These are phyloP conservation scores for Chrysolina americana DNA, from an alignment of 2,888 invertebrate genomes.

Conservation along the genomic window DNA sequence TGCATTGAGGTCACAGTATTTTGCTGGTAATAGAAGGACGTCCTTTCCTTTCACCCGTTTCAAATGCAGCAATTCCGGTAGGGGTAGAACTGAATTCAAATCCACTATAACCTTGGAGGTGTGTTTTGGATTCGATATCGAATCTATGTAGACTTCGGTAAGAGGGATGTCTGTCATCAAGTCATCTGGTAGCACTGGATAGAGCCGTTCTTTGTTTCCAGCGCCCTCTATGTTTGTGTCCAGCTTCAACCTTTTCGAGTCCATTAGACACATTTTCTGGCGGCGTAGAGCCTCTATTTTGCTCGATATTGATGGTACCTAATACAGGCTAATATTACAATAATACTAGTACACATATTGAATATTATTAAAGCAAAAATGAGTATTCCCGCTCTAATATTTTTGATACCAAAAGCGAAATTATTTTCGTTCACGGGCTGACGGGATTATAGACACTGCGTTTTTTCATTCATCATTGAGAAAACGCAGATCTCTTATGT, in stretches of 20 bases:
- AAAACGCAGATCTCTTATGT: not conserved
- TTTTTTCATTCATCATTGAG: not conserved
- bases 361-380: too few relatives aligned
- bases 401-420: not conserved
- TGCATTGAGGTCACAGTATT: slow-evolving; percentile 56
- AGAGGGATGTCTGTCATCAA: slow-evolving; percentile 60
- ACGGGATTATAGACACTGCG: not conserved
- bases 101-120: slow-evolving; percentile 76
- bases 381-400: too few relatives aligned
- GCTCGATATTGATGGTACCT: slow-evolving; percentile 28
- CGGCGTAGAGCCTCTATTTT: not conserved
- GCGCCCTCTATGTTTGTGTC: slow-evolving; percentile 37
- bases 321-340: slow-evolving; percentile 32
- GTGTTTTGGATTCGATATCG: slow-evolving; percentile 74
- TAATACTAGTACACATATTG: not conserved
- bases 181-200: slow-evolving; percentile 58
- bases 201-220: slow-evolving; percentile 34
- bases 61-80: slow-evolving; percentile 78
- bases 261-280: not conserved
- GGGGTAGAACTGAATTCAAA: slow-evolving; percentile 74
- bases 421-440: not conserved
- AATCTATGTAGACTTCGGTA: slow-evolving; percentile 75
- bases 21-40: slow-evolving; percentile 72
- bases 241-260: slow-evolving; percentile 58
- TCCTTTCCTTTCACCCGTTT: slow-evolving; percentile 79